A percentile compares a stretch with the other conserved stretches of the same genome.
phyloP scores from a whole-genome alignment of 2,888 invertebrate genomes.

The Hyles lineata region DNA sequence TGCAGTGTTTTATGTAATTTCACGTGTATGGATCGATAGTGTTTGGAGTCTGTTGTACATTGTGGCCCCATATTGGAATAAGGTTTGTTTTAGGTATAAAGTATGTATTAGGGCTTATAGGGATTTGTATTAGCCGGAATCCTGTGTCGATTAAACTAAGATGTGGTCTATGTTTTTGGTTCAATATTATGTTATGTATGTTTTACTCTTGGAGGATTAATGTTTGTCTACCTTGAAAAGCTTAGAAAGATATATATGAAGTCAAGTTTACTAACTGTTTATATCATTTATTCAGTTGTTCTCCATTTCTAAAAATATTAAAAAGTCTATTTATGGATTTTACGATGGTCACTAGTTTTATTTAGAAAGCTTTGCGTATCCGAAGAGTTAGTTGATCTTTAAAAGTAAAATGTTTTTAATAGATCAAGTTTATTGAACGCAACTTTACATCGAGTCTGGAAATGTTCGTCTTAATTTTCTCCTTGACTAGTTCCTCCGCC shows the following conservation, averaged over 20 bases:
- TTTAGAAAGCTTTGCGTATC: too few species aligned
- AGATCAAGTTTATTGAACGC: background rate
- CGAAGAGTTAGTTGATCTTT: background rate
- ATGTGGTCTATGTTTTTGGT: background rate
- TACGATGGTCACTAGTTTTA: too few species aligned
- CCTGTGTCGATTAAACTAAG: background rate
- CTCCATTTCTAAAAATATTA: too few species aligned
- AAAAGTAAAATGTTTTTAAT: background rate
- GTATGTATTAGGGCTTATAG: background rate
- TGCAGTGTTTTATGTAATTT: background rate
- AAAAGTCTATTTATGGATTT: too few species aligned
- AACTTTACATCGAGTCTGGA: background rate
- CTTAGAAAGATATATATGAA: too few species aligned
- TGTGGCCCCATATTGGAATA: background rate
- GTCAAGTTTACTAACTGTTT: too few species aligned
- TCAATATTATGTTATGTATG: too few species aligned
- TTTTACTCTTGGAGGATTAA: too few species aligned
- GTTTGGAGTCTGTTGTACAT: background rate
- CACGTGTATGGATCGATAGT: background rate
- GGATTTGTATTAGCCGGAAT: background rate
- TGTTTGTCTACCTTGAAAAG: too few species aligned
- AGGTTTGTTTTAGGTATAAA: too few species aligned
- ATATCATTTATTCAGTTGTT: too few species aligned
- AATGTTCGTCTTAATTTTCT: conserved; percentile 2
- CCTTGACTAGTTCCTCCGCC: background rate